Conservation (phyloP, 2,888 invertebrate genomes). For the Calameuta idolon region DNA sequence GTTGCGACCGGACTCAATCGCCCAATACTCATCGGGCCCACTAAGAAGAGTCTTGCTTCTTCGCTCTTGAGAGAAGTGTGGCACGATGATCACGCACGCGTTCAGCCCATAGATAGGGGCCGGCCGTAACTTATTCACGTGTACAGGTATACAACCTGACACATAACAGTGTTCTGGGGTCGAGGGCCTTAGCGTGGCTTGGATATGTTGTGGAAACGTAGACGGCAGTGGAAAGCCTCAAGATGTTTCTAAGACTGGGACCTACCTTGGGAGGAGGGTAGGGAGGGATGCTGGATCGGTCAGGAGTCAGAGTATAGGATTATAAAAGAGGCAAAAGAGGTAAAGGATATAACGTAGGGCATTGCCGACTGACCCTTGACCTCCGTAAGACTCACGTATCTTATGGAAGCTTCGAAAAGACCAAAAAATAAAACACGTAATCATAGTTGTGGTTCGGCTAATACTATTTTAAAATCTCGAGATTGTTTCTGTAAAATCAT, state of each 20-base stretch:
- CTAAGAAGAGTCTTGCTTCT: background rate
- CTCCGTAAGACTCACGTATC: slow-evolving; percentile 21
- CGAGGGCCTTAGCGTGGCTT: slow-evolving; percentile 34
- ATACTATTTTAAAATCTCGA: background rate
- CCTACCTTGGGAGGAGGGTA: background rate
- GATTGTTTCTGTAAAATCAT: background rate
- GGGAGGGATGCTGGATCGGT: slow-evolving; percentile 33
- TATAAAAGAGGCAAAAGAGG: slow-evolving; percentile 26
- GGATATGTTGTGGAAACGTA: slow-evolving; percentile 17
- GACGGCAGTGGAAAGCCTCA: slow-evolving; percentile 12
- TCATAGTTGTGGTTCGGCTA: background rate
- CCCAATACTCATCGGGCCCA: background rate
- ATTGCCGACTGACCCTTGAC: slow-evolving; percentile 20
- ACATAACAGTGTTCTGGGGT: slow-evolving; percentile 50
- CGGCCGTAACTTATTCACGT: slow-evolving; percentile 50
- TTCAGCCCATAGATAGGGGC: slow-evolving; percentile 40
- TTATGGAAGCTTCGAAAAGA: slow-evolving; percentile 4
- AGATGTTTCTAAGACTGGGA: slow-evolving; percentile 12
- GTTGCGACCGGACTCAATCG: background rate
- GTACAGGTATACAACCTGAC: slow-evolving; percentile 49
- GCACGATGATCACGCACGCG: slow-evolving; percentile 36
- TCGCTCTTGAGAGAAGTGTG: slow-evolving; percentile 22
- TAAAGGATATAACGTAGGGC: slow-evolving; percentile 2
- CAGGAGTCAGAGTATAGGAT: slow-evolving; percentile 34
- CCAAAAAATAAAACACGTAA: background rate